These are phyloP conservation scores for Pyrgilauda ruficollis DNA, from an alignment of 2,113 vertebrate genomes.

Conservation along the genomic window DNA sequence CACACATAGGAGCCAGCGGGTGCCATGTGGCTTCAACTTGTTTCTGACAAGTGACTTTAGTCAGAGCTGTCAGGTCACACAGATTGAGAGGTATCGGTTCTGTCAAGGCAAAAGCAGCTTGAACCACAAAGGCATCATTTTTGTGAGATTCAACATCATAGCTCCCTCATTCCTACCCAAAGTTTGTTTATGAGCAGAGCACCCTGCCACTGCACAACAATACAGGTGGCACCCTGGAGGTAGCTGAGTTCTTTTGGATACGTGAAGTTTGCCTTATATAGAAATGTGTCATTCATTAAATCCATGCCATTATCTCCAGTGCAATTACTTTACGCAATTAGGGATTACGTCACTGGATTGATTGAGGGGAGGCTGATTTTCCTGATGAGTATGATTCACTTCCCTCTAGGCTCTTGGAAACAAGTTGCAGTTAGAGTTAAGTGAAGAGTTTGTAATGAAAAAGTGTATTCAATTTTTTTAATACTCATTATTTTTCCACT, in stretches of 20 bases:
- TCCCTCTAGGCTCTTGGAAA: slow-evolving; percentile 3
- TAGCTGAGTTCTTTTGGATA: neutral
- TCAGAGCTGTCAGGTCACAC: neutral
- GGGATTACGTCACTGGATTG: neutral
- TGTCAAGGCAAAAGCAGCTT: neutral
- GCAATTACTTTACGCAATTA: neutral
- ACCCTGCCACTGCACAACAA: neutral
- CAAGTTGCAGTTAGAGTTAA: neutral
- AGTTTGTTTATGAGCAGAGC: neutral
- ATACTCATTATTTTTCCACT: neutral
- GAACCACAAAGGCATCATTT: neutral
- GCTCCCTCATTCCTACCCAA: neutral
- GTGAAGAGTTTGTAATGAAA: neutral
- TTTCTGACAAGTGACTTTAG: neutral
- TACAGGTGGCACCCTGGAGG: neutral
- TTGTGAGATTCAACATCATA: neutral
- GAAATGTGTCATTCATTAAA: neutral
- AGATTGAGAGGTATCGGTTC: neutral
- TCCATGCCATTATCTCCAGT: neutral
- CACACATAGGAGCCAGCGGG: fast-evolving
- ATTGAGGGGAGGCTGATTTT: slow-evolving; percentile 25
- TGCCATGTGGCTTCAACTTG: neutral
- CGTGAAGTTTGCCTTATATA: neutral
- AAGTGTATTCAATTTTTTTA: neutral
- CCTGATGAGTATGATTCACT: slow-evolving; percentile 17